Percentiles rank a stretch among this genome's conserved stretches.
These are phyloP conservation scores for Xanthorhoe designata DNA, from an alignment of 2,888 invertebrate genomes.

Conservation along the genomic window DNA sequence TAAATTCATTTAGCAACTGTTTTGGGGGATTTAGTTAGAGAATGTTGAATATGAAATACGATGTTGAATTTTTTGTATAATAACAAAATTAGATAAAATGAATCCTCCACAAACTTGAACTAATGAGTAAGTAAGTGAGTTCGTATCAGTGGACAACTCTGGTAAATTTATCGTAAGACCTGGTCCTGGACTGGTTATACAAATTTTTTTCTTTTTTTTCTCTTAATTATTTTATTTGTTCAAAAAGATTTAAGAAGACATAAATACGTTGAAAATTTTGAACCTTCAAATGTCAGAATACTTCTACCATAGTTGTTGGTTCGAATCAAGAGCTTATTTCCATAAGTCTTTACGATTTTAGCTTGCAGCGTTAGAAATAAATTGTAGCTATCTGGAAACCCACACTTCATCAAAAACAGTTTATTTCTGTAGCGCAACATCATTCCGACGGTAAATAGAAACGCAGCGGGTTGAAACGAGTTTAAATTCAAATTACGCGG, in stretches of 20 bases:
- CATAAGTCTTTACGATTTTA: neutral
- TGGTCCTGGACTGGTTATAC: too few species aligned
- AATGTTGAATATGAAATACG: neutral
- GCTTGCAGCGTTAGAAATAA: neutral
- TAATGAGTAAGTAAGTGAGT: too few species aligned
- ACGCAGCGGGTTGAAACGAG: constrained; percentile 20
- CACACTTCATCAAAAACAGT: constrained; percentile 5
- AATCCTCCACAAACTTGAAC: too few species aligned
- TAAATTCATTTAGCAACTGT: constrained; percentile 3
- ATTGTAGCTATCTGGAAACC: neutral
- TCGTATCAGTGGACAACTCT: too few species aligned
- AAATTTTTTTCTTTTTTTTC: too few species aligned
- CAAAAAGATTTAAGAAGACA: too few species aligned
- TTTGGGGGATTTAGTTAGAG: neutral
- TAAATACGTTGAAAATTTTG: too few species aligned
- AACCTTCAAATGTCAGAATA: too few species aligned
- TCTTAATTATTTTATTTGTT: too few species aligned
- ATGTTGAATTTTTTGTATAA: too few species aligned
- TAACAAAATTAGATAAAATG: too few species aligned
- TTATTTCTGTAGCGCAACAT: constrained; percentile 11
- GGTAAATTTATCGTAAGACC: too few species aligned
- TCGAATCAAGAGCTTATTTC: neutral
- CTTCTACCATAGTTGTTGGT: neutral
- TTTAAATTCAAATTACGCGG: constrained; percentile 37
- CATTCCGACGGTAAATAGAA: constrained; percentile 18